phyloP scores from a whole-genome alignment of 2,797 vertebrate genomes.

The Brotula barbata region DNA sequence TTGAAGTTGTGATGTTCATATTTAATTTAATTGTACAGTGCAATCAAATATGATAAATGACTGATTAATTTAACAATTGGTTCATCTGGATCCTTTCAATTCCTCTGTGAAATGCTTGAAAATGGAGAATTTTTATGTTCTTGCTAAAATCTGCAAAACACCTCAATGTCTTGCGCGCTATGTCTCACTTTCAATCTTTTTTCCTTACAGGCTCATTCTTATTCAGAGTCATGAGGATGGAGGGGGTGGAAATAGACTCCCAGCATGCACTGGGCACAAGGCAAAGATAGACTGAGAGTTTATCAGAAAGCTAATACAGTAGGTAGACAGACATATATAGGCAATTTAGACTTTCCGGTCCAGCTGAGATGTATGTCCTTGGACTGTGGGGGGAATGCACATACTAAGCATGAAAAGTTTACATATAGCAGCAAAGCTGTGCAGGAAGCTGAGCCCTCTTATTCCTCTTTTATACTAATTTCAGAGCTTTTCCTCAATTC shows the following conservation, averaged over 20 bases:
- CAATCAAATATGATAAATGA: not conserved
- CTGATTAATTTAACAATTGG: too few relatives aligned
- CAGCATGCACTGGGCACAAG: slow-evolving; percentile 14
- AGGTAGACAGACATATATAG: slow-evolving; percentile 6
- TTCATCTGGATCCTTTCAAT: too few relatives aligned
- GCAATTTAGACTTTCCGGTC: not conserved
- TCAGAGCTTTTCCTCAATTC: not conserved
- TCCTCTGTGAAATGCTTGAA: not conserved
- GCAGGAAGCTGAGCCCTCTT: not conserved
- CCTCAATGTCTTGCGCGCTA: not conserved
- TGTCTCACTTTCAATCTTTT: slow-evolving; percentile 3
- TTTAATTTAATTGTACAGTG: too few relatives aligned
- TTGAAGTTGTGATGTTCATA: too few relatives aligned
- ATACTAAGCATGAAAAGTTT: not conserved
- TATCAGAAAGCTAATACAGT: slow-evolving; percentile 6
- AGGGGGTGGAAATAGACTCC: not conserved
- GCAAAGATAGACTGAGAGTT: slow-evolving; percentile 20
- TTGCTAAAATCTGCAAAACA: too few relatives aligned
- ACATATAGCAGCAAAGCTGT: too few relatives aligned
- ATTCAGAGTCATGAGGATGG: slow-evolving; percentile 9
- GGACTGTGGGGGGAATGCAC: not conserved
- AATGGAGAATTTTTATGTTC: too few relatives aligned
- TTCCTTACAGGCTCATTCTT: slow-evolving; percentile 17
- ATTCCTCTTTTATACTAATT: not conserved
- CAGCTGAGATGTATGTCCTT: not conserved